phyloP scores from a whole-genome alignment of 2,113 vertebrate species.

The Aplodontia rufa region DNA sequence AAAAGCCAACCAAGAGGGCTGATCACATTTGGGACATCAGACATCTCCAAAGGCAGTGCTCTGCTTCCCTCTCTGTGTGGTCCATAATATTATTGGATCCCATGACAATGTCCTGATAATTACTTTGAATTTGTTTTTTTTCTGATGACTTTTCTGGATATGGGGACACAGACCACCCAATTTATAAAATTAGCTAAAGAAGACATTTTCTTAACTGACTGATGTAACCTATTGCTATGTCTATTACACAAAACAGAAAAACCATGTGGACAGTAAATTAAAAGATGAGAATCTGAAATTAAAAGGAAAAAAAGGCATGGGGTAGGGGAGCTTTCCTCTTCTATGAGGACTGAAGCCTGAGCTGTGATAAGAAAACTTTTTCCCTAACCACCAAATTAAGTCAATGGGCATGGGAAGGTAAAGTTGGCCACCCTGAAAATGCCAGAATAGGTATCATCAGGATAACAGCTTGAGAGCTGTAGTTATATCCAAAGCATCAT shows the following conservation, averaged over 20 bases:
- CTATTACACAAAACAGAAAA: not conserved
- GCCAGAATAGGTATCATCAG: not conserved
- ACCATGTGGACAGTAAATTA: not conserved
- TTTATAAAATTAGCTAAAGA: constrained; percentile 37
- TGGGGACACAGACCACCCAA: not conserved
- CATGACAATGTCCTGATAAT: not conserved
- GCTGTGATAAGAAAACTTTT: not conserved
- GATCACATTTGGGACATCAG: not conserved
- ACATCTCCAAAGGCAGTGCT: not conserved
- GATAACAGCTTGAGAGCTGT: not conserved
- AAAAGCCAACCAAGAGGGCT: not conserved
- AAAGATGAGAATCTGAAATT: not conserved
- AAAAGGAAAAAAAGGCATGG: not conserved
- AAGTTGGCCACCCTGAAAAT: not conserved
- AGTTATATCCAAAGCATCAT: not conserved
- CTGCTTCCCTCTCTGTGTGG: not conserved
- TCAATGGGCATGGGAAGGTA: not conserved
- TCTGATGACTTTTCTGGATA: constrained; percentile 3
- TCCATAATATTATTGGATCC: not conserved
- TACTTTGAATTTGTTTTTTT: constrained; percentile 36
- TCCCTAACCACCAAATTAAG: not conserved
- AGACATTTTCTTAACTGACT: not conserved
- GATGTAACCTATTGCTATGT: not conserved
- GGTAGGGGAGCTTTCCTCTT: not conserved
- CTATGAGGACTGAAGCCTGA: not conserved